Percentiles rank a stretch among this genome's conserved stretches.
Conservation (phyloP, 2,797 vertebrate species). For the Parambassis ranga region DNA sequence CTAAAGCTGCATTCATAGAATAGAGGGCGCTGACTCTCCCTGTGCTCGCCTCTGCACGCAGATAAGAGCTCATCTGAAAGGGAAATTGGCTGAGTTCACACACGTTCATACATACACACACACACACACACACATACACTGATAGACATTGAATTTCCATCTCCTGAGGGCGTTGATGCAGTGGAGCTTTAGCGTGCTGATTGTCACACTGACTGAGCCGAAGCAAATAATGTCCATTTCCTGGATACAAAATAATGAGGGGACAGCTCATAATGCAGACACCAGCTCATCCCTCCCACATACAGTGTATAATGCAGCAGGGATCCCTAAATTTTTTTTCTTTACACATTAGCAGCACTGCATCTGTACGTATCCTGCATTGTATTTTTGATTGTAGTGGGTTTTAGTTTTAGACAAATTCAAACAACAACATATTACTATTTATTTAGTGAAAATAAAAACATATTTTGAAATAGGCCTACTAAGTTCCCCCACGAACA, state of each 20-base stretch:
- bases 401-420: too few species aligned
- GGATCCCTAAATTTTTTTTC: not conserved
- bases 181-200: conserved; percentile 25
- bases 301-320: not conserved
- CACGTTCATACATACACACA: conserved; percentile 6
- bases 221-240: conserved; percentile 40
- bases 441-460: too few species aligned
- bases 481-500: too few species aligned
- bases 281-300: not conserved
- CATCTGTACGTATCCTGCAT: too few species aligned
- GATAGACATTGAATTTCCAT: conserved; percentile 11
- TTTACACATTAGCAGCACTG: not conserved
- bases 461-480: too few species aligned
- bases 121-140: not conserved
- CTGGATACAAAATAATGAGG: conserved; percentile 10
- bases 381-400: too few species aligned
- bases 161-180: conserved; percentile 29
- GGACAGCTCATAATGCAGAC: not conserved
- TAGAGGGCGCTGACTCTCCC: conserved; percentile 34
- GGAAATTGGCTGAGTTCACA: conserved; percentile 43
- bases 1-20: conserved; percentile 20
- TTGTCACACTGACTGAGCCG: conserved; percentile 42
- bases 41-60: conserved; percentile 16
- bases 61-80: conserved; percentile 63
- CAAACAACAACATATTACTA: too few species aligned